Evolutionary conservation across 2,888 invertebrate species (phyloP), one percentile per base, ranked within the genome.

Genomic region (Lasioglossum morio): DNA sequence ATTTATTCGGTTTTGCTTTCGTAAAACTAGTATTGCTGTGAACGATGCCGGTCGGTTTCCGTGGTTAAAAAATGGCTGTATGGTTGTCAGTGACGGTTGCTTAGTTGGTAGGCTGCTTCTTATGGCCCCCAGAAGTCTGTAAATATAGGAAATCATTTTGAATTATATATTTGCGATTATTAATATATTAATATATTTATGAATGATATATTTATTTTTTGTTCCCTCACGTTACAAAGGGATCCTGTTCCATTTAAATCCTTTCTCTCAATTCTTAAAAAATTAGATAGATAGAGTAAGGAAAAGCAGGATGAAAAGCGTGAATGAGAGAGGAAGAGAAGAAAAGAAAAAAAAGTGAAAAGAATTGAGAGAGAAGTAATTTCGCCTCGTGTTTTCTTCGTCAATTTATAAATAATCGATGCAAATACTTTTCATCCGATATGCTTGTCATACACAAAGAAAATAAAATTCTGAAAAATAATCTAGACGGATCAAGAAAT

Each of bases 1-100:
- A 73, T 86, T 86, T 86, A 86, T 86, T 86, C 30, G 16, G 19
- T 43, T 86, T 43, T 66, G 23, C 23, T 69, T 37, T 37, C 12
- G 66, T 46, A 53, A 46, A 57, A 19, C 53, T 73, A 72, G 63
- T 5, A 46, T 76, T n/a, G 23, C 30, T 46, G 40, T 1, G 66
- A 73, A 73, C 34, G 23, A n/a, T 43, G 8, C n/a, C 40, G 16
- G 12, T 37, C 34, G 69, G n/a, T 37, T 43, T 69, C n/a, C n/a
- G 37, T 23, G 69, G 12, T 37, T 37, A 37, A 37, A 69, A 69
- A 37, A 37, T 37, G 23, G 19, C 3, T 69, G 10, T 34, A 69
- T 69, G 19, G 66, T 37, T 34, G 34, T 34, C 23, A 34, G 19
- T 69, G 10, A 5, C 12, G 23, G 37, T 69, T 23, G 37, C 10